These are phyloP conservation scores for Chloroclystis v-ata DNA, from an alignment of 2,888 invertebrate genomes.

Conservation along the genomic window DNA sequence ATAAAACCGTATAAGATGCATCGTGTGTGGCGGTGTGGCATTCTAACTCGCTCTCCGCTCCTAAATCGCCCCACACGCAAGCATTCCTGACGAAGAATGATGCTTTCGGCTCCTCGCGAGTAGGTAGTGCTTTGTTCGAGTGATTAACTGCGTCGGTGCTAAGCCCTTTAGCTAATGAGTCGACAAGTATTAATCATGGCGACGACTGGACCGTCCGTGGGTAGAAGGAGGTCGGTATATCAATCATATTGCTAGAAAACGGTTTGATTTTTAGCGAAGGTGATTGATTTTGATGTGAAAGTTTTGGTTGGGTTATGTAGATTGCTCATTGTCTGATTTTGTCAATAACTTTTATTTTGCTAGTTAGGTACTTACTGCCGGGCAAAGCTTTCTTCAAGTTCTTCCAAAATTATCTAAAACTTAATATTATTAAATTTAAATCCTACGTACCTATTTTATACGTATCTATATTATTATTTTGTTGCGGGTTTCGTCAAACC, in stretches of 20 bases:
- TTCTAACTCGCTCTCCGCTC: slow-evolving; percentile 23
- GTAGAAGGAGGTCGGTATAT: slow-evolving; percentile 43
- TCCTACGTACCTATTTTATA: too few relatives aligned
- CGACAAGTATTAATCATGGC: slow-evolving; percentile 75
- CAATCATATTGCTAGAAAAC: slow-evolving; percentile 18
- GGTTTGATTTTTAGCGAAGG: neutral
- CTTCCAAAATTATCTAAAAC: too few relatives aligned
- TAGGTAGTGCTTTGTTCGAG: slow-evolving; percentile 76
- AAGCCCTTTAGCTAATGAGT: slow-evolving; percentile 78
- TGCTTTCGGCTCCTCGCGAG: slow-evolving; percentile 74
- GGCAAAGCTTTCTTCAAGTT: too few relatives aligned
- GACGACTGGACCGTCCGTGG: slow-evolving; percentile 67
- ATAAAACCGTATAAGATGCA: too few relatives aligned
- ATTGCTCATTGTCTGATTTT: too few relatives aligned
- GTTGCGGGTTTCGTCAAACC: too few relatives aligned
- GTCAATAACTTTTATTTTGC: too few relatives aligned
- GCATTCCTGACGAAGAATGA: slow-evolving; percentile 78
- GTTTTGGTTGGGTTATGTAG: neutral
- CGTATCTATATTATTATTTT: too few relatives aligned
- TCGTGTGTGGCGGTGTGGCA: too few relatives aligned
- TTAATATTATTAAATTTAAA: too few relatives aligned
- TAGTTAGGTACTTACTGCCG: too few relatives aligned
- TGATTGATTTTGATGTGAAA: neutral
- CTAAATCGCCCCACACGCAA: slow-evolving; percentile 40
- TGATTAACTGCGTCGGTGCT: slow-evolving; percentile 74